Percentiles rank a stretch among this genome's conserved stretches.
These are phyloP conservation scores for Acrocera orbiculus DNA, from an alignment of 2,888 invertebrate genomes.

Conservation along the genomic window DNA sequence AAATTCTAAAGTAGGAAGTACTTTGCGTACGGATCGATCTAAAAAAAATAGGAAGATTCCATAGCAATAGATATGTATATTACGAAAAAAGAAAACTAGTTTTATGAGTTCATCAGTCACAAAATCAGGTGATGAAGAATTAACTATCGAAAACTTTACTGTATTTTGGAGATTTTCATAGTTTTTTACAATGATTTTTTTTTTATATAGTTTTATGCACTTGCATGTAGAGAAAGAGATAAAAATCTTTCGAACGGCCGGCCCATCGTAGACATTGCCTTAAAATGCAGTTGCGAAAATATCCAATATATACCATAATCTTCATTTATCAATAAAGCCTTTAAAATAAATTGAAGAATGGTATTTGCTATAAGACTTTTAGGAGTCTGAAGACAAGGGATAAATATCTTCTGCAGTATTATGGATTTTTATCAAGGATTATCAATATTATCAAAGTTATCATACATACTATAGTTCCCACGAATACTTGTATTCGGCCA, in stretches of 20 bases:
- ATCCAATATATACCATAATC: conserved; percentile 9
- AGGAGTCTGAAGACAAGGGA: conserved; percentile 12
- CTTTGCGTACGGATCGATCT: too few species aligned
- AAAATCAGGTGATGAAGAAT: conserved; percentile 8
- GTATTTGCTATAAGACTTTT: conserved; percentile 14
- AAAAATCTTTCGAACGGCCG: too few species aligned
- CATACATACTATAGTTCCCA: too few species aligned
- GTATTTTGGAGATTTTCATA: conserved; percentile 12
- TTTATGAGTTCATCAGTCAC: conserved; percentile 13
- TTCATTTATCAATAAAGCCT: conserved; percentile 10
- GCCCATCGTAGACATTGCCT: too few species aligned
- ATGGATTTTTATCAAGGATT: too few species aligned
- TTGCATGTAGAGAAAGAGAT: conserved; percentile 14
- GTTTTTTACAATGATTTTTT: too few species aligned
- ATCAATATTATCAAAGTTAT: too few species aligned
- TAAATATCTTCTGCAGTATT: conserved; percentile 14
- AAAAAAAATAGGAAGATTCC: too few species aligned
- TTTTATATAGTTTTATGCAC: conserved; percentile 7
- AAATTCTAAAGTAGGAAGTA: too few species aligned
- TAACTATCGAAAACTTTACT: conserved; percentile 11
- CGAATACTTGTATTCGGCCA: conserved; percentile 5
- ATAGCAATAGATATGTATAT: too few species aligned
- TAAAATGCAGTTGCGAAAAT: conserved; percentile 9
- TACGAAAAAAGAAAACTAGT: conserved; percentile 10
- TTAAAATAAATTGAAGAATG: conserved; percentile 14